Conservation (phyloP, 2,113 vertebrate species). For the Myotis yumanensis region DNA sequence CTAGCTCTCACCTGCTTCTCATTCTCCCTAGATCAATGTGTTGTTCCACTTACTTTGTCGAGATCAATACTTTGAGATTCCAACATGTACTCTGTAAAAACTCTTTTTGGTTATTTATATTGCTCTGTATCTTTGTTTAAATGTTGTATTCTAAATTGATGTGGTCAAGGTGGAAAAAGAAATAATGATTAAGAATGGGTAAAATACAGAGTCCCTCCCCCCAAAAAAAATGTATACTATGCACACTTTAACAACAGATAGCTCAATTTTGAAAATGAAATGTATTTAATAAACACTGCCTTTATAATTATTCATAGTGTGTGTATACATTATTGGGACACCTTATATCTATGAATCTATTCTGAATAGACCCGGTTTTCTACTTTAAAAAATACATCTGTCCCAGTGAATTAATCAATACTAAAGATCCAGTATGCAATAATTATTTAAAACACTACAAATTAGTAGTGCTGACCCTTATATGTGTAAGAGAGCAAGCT, state of each 20-base stretch:
- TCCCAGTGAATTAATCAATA: neutral
- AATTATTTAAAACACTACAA: neutral
- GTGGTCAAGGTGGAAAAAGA: neutral
- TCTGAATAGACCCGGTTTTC: neutral
- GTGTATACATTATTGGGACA: too few relatives aligned
- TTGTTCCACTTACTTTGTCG: slow-evolving; percentile 58
- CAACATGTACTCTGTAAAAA: slow-evolving; percentile 17
- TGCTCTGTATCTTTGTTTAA: slow-evolving; percentile 38
- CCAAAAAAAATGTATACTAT: too few relatives aligned
- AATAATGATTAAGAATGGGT: neutral
- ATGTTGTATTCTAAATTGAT: neutral
- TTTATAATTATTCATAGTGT: too few relatives aligned
- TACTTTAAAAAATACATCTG: neutral
- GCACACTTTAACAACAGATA: too few relatives aligned
- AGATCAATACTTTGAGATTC: slow-evolving; percentile 65
- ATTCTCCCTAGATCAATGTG: slow-evolving; percentile 54
- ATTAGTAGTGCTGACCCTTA: neutral
- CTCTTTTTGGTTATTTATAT: slow-evolving; percentile 37
- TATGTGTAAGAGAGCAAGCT: neutral
- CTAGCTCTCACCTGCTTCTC: neutral
- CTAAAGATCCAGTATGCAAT: neutral
- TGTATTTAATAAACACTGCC: too few relatives aligned
- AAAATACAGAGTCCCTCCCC: too few relatives aligned
- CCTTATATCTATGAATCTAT: neutral
- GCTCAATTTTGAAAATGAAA: too few relatives aligned